Conservation (phyloP, 2,113 vertebrate genomes). For the Dromiciops gliroides region DNA sequence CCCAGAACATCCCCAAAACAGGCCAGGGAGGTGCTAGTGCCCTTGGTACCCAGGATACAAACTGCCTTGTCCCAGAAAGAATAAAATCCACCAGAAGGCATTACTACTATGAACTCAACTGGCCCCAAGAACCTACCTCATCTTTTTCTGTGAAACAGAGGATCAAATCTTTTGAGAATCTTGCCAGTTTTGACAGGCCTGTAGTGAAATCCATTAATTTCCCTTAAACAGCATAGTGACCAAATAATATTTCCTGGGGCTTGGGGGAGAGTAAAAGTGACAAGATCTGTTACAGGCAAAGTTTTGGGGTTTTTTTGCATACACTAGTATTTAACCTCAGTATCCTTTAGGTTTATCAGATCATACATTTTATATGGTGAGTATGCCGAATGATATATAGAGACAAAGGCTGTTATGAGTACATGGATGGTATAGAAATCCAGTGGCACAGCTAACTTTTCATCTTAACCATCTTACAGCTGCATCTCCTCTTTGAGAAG, state of each 20-base stretch:
- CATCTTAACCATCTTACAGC: conserved; percentile 37
- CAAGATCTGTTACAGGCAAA: too few relatives aligned
- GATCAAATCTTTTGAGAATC: conserved; percentile 97
- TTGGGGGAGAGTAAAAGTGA: too few relatives aligned
- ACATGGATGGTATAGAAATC: too few relatives aligned
- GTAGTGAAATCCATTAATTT: conserved; percentile 84
- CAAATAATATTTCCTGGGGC: too few relatives aligned
- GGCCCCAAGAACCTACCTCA: conserved; percentile 86
- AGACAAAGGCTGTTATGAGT: too few relatives aligned
- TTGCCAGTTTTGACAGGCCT: conserved; percentile 91
- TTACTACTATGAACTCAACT: conserved; percentile 86
- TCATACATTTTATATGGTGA: too few relatives aligned
- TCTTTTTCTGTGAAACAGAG: conserved; percentile 94
- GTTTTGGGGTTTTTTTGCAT: too few relatives aligned
- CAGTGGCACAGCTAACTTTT: neutral
- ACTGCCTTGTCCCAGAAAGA: conserved; percentile 67
- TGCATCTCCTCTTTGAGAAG: neutral
- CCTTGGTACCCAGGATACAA: conserved; percentile 6
- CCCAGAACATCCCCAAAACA: neutral
- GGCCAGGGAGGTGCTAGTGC: neutral
- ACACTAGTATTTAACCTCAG: too few relatives aligned
- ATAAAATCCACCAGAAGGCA: conserved; percentile 83
- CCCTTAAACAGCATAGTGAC: conserved; percentile 75
- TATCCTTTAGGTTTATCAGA: too few relatives aligned
- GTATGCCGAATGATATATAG: too few relatives aligned